Percentiles rank a stretch among this genome's conserved stretches.
Evolutionary conservation across 2,888 invertebrate genomes (phyloP).

Genomic region (Morinoia aosen): DNA sequence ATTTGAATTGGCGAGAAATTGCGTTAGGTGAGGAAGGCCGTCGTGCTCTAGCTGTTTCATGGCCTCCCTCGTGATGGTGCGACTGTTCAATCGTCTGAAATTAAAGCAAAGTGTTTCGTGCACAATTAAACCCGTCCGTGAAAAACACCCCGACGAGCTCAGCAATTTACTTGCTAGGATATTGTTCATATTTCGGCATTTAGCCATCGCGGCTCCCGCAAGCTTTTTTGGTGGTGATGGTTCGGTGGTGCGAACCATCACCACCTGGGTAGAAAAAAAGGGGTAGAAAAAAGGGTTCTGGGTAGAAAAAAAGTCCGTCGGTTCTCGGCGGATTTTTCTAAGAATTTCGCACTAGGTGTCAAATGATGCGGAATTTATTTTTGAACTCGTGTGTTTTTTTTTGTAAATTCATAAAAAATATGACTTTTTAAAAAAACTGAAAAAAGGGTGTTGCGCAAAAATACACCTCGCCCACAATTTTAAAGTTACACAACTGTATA

Average conservation of each 20-base stretch:
- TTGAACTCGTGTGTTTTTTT: too few species aligned
- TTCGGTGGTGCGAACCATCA: background rate
- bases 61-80: background rate
- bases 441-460: too few species aligned
- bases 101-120: background rate
- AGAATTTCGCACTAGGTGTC: too few species aligned
- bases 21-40: background rate
- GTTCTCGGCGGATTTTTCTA: too few species aligned
- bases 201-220: background rate
- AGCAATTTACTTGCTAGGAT: background rate
- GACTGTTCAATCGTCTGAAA: background rate
- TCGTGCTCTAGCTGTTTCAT: background rate
- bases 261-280: too few species aligned
- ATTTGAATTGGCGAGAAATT: constrained; percentile 48
- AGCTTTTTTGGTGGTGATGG: background rate
- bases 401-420: too few species aligned
- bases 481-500: too few species aligned
- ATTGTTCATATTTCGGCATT: background rate
- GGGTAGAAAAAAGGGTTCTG: too few species aligned
- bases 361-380: too few species aligned
- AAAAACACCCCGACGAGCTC: background rate
- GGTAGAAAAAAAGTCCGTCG: too few species aligned
- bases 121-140: background rate
- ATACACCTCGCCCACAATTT: too few species aligned
- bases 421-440: too few species aligned